Conservation (phyloP, 2,113 vertebrate species). For the Petromus typicus region DNA sequence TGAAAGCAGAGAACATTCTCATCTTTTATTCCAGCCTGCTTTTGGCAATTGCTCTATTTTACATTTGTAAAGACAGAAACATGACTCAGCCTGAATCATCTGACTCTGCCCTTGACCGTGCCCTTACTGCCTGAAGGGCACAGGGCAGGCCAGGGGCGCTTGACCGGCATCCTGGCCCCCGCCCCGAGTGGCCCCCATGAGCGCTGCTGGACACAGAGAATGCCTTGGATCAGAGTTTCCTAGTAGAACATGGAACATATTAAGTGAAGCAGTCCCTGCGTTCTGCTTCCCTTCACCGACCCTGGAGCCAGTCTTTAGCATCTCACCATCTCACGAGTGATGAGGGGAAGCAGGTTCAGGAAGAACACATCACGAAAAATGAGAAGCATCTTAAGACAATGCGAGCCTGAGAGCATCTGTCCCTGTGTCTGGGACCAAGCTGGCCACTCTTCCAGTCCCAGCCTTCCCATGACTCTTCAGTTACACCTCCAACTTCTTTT, state of each 20-base stretch:
- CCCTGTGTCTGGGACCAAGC: background rate
- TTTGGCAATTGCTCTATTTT: background rate
- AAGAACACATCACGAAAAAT: background rate
- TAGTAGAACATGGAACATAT: background rate
- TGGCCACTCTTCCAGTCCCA: background rate
- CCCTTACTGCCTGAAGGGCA: background rate
- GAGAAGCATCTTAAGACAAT: background rate
- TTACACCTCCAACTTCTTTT: background rate
- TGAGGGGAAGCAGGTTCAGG: background rate
- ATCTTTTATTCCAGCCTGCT: background rate
- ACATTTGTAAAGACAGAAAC: conserved; percentile 19
- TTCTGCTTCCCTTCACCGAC: background rate
- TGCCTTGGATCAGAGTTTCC: background rate
- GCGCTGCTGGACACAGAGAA: background rate
- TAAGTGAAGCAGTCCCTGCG: background rate
- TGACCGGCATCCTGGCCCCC: background rate
- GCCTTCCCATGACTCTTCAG: background rate
- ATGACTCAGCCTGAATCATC: background rate
- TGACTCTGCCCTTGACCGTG: background rate
- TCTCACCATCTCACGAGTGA: background rate
- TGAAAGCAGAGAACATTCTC: background rate
- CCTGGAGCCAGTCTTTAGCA: background rate
- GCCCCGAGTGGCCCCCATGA: background rate
- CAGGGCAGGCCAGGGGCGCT: background rate
- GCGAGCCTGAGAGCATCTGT: fast-evolving